Evolutionary conservation across 2,888 invertebrate genomes (phyloP).

Genomic region (Sarcophaga subvicina): DNA sequence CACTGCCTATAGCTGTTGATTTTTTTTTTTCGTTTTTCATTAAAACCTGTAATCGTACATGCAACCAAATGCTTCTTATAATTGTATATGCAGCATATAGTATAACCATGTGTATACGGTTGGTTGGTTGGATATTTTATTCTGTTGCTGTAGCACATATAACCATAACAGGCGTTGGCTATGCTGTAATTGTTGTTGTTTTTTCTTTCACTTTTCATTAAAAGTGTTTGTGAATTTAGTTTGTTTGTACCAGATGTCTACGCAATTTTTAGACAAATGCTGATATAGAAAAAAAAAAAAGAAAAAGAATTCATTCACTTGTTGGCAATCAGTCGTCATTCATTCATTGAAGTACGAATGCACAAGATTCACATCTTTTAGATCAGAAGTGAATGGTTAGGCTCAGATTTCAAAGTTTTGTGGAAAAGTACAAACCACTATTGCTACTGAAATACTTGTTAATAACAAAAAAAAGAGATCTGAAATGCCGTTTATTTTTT

Average conservation of each 20-base stretch:
- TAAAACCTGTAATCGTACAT: not conserved
- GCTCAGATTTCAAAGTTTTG: constrained; percentile 47
- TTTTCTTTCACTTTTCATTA: constrained; percentile 56
- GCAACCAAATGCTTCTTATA: constrained; percentile 9
- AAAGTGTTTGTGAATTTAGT: constrained; percentile 27
- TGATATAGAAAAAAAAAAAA: not conserved
- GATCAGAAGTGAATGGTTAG: constrained; percentile 50
- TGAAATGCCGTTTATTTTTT: constrained; percentile 8
- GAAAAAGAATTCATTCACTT: not conserved
- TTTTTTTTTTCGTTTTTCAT: constrained; percentile 31
- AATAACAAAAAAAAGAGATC: not conserved
- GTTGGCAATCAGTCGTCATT: constrained; percentile 20
- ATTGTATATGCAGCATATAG: not conserved
- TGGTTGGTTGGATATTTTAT: not conserved
- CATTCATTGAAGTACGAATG: constrained; percentile 26
- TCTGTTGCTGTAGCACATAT: constrained; percentile 29
- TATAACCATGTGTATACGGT: not conserved
- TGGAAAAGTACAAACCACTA: not conserved
- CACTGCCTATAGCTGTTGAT: not conserved
- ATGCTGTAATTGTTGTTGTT: constrained; percentile 44
- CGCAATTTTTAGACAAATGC: constrained; percentile 46
- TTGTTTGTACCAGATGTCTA: constrained; percentile 34
- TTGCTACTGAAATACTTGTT: constrained; percentile 13
- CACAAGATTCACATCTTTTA: constrained; percentile 20
- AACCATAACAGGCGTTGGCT: constrained; percentile 68